Conservation (phyloP, 37 sponge, comb jelly and placozoan genomes). For the Lycopodina hypogea region DNA sequence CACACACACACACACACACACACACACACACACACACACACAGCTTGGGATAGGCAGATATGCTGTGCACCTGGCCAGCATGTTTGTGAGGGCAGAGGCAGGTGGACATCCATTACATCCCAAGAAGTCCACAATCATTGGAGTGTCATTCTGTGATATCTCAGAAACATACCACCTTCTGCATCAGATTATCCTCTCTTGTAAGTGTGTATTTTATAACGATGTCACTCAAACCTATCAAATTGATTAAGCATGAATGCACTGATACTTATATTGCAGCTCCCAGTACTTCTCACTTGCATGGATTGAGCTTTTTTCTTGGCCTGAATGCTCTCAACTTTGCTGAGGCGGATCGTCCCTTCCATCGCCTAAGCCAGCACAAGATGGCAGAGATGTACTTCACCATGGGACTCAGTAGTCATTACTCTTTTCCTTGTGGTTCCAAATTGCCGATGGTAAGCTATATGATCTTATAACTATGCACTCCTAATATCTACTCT, state of each 20-base stretch:
- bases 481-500: too few relatives aligned
- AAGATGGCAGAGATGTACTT: slow-evolving; percentile 48
- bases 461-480: not conserved
- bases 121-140: slow-evolving; percentile 23
- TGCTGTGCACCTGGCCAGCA: slow-evolving; percentile 35
- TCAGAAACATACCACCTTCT: slow-evolving; percentile 57
- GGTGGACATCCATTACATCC: not conserved
- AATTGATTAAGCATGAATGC: not conserved
- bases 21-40: not conserved
- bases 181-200: slow-evolving; percentile 59
- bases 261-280: slow-evolving; percentile 5
- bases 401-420: slow-evolving; percentile 49
- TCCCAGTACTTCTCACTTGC: slow-evolving; percentile 25
- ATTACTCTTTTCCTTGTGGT: slow-evolving; percentile 39
- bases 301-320: slow-evolving; percentile 46
- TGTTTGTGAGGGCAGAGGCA: slow-evolving; percentile 15
- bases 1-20: too few relatives aligned
- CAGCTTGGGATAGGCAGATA: slow-evolving; percentile 44
- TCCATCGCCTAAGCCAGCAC: slow-evolving; percentile 8
- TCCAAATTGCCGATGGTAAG: slow-evolving; percentile 46
- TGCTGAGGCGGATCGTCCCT: slow-evolving; percentile 41
- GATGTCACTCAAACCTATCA: too few relatives aligned
- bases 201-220: slow-evolving; percentile 55
- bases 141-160: slow-evolving; percentile 37
- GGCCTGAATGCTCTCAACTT: slow-evolving; percentile 71